Evolutionary conservation across 2,797 vertebrate genomes (phyloP).

Genomic region (Rhincodon typus): DNA sequence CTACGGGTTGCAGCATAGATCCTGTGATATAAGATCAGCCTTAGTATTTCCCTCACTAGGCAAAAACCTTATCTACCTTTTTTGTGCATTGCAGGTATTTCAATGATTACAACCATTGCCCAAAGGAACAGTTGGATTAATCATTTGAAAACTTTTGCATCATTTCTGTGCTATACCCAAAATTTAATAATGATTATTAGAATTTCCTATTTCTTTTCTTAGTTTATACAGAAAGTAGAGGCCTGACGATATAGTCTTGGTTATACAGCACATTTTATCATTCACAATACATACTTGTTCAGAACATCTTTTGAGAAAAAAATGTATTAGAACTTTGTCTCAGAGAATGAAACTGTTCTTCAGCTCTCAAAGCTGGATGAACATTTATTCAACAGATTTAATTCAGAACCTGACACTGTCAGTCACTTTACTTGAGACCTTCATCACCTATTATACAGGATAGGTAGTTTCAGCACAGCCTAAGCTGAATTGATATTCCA

Average conservation of each 20-base stretch:
- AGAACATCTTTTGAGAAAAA: background rate
- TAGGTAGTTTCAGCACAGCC: background rate
- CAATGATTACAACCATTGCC: background rate
- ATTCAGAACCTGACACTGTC: background rate
- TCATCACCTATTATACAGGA: background rate
- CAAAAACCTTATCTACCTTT: background rate
- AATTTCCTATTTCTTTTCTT: background rate
- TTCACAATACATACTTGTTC: background rate
- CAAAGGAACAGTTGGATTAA: background rate
- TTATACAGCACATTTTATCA: background rate
- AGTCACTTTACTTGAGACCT: background rate
- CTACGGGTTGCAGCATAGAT: background rate
- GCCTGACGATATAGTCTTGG: background rate
- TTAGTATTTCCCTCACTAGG: background rate
- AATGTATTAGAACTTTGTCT: background rate
- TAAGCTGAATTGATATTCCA: background rate
- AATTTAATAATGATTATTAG: slow-evolving; percentile 16
- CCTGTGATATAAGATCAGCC: background rate
- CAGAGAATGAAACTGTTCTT: background rate
- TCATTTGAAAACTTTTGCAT: background rate
- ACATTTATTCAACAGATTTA: slow-evolving; percentile 22
- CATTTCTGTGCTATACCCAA: background rate
- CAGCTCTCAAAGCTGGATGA: background rate
- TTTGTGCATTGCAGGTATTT: background rate
- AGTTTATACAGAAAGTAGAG: background rate